These are phyloP conservation scores for Mylabris sibirica DNA, from an alignment of 2,888 invertebrate genomes.

Conservation along the genomic window DNA sequence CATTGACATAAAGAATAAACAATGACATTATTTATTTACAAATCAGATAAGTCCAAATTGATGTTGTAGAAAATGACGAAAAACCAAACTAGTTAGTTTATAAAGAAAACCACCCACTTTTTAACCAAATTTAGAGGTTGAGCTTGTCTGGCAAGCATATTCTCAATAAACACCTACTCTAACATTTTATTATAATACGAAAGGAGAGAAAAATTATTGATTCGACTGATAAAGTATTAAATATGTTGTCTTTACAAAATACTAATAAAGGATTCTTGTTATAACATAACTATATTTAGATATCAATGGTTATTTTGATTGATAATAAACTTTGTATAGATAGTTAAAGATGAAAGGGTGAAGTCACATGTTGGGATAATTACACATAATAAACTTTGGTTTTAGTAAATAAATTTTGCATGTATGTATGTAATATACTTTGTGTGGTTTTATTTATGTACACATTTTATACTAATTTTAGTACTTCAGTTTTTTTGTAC, in stretches of 20 bases:
- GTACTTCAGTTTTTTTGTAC: neutral
- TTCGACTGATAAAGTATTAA: neutral
- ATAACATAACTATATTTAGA: conserved; percentile 1
- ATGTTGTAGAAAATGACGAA: neutral
- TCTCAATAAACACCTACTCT: neutral
- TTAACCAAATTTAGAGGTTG: conserved; percentile 5
- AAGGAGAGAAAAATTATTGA: neutral
- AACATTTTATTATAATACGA: neutral
- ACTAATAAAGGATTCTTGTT: neutral
- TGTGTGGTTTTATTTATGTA: neutral
- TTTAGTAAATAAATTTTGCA: conserved; percentile 7
- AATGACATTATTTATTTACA: neutral
- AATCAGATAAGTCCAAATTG: conserved; percentile 1
- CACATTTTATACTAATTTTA: neutral
- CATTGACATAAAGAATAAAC: neutral
- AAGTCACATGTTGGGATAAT: conserved; percentile 3
- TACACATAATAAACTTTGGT: neutral
- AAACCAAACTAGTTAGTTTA: neutral
- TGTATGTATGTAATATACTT: neutral
- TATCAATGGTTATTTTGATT: neutral
- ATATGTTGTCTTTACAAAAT: too few species aligned
- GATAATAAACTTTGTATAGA: neutral
- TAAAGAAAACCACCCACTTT: neutral
- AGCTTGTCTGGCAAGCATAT: neutral
- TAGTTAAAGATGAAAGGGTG: neutral